Conservation (phyloP, 2,888 invertebrate genomes). For the Herminia tarsipennalis region DNA sequence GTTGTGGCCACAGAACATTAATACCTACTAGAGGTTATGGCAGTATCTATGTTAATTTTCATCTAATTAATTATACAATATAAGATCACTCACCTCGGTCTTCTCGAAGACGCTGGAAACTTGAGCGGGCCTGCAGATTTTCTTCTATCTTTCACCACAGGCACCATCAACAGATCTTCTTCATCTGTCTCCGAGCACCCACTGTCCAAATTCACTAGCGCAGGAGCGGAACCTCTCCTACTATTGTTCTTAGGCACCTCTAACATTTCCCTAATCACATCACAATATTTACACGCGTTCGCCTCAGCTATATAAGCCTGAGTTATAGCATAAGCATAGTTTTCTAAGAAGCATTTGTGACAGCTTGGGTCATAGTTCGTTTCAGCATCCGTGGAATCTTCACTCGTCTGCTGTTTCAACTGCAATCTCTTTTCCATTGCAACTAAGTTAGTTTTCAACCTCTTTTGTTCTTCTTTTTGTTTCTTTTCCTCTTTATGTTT, state of each 20-base stretch:
- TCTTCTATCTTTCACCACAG: conserved; percentile 75
- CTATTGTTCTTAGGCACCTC: conserved; percentile 71
- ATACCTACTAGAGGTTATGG: no score
- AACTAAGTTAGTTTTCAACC: conserved; percentile 63
- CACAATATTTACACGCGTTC: conserved; percentile 78
- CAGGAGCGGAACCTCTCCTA: conserved; percentile 85
- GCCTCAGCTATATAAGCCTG: conserved; percentile 78
- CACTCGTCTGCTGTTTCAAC: conserved; percentile 69
- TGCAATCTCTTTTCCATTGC: conserved; percentile 69
- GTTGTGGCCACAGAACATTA: no score
- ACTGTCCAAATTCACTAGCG: conserved; percentile 79
- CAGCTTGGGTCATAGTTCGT: conserved; percentile 71
- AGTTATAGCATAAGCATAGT: conserved; percentile 78
- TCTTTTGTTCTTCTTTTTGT: no score
- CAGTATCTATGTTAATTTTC: no score
- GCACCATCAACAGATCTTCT: conserved; percentile 78
- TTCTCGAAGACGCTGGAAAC: conserved; percentile 70
- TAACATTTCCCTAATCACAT: conserved; percentile 79
- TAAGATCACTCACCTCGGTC: conserved; percentile 73
- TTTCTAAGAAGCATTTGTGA: conserved; percentile 82
- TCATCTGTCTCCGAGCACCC: conserved; percentile 77
- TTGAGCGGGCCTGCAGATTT: conserved; percentile 83
- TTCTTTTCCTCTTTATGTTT: conserved; percentile 70
- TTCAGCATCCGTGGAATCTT: conserved; percentile 77
- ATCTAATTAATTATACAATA: no score